Evolutionary conservation across 2,888 invertebrate species (phyloP), one percentile per base, ranked within the genome.

Genomic region (Mantis religiosa): DNA sequence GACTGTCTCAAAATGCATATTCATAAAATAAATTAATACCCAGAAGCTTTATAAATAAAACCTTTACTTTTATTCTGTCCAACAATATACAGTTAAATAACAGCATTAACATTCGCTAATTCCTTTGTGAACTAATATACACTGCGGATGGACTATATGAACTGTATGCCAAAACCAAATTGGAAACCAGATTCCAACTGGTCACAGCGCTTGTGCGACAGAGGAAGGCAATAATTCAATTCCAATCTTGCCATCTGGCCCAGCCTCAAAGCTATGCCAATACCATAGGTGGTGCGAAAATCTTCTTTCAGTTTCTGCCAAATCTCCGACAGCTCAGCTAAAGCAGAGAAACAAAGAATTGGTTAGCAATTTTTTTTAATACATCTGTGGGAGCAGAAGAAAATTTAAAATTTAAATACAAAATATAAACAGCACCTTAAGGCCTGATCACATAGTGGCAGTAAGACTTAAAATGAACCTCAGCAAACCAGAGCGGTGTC

Each of bases 151-250:
- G 81, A 84, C 90, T 95, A 97, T 91, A 97, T 94, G 93, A 97
- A 97, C 92, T 96, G 95, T 88, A 97, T 95, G 54, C 97, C 98
- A 91, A 98, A 95, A 81, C 98, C 98, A 92, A 98, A 96, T 93
- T 98, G 98, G 91, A 98, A 95, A 84, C 97, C 97, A 90, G 95
- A 95, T 88, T 95, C 94, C 88, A 94, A 91, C 91, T 93, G 94
- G 93, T 98, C 98, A 25, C 94, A 95, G 90, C 94, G 93, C 91
- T 95, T 94, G 90, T 95, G 95, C 85, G 94, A 93, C 88, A 97
- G 91, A 83, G 99, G 99, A 92, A 97, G 93, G 93, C 97, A 97
- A 94, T 99, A 98, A 94, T 99, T 99, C 88, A 99, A 95, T 94
- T 99, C 99, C 88, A 99, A 94, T 89, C 99, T 95, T n/a, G 98